Evolutionary conservation across 2,888 invertebrate genomes (phyloP), one percentile per base, ranked within the genome.

Genomic region (Macropis europaea): DNA sequence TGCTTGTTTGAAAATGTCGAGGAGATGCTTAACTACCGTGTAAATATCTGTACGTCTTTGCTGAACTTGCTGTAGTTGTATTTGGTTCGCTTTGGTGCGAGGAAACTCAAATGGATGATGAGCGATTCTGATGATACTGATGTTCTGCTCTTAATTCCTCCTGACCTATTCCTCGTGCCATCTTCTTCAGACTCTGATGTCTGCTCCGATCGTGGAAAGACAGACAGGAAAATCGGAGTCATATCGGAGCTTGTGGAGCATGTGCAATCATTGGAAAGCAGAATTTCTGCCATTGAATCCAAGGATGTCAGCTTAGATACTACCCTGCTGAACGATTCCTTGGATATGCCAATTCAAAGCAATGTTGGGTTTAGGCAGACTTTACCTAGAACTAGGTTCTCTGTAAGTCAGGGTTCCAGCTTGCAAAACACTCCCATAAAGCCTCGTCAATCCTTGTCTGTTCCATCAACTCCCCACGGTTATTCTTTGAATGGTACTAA

Each of bases 81-180:
- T 43, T 52, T 67, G 15, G 53, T 64, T 62, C 53, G 54, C 32
- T 53, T 43, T 48, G 61, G 62, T 70, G 56, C 32, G 45, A 59
- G 73, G 45, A 52, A 50, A 59, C 19, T 52, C 57, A 67, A 67
- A 72, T 81, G 80, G 86, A 90, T 90, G 86, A 94, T 94, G 94
- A 94, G 93, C 90, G 94, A 94, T 86, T 92, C 94, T 71, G 96
- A 96, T 92, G 96, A 96, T 90, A 96, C 96, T 3, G 96, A 96
- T 90, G 93, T 95, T 84, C 91, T 96, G 76, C 90, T 96, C 82
- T 90, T 95, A 82, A 95, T 96, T 87, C 95, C 96, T 71, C 96
- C 96, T 11, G 93, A 95, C 89, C 93, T 95, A 84, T 95, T 94
- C 85, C 87, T 92, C 26, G 92, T 94, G n/a, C 91, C 92, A 76